These are phyloP conservation scores for Endomychus coccineus DNA, from an alignment of 2,888 invertebrate genomes.

Conservation along the genomic window DNA sequence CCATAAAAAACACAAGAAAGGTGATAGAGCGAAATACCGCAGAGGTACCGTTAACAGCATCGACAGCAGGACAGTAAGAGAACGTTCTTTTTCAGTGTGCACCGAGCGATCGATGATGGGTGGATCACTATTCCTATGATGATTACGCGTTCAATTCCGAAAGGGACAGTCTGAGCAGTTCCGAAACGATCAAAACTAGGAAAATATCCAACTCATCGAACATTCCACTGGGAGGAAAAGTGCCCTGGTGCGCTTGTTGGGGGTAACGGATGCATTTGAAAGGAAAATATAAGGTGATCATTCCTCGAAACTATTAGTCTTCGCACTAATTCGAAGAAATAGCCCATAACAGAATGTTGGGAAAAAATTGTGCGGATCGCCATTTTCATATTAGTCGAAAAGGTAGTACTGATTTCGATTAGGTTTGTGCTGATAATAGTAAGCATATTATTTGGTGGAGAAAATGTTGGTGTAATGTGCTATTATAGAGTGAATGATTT, in stretches of 20 bases:
- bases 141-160: conserved; percentile 46
- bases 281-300: no score
- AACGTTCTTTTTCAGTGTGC: conserved; percentile 41
- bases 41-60: conserved; percentile 27
- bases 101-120: conserved; percentile 39
- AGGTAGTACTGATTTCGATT: no score
- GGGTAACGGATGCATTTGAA: conserved; percentile 71
- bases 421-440: no score
- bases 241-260: conserved; percentile 83
- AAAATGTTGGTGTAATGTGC: no score
- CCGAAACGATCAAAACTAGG: conserved; percentile 53
- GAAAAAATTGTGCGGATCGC: no score
- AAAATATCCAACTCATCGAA: conserved; percentile 59
- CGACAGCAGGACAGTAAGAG: conserved; percentile 33
- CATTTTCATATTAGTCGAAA: no score
- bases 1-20: conserved; percentile 40
- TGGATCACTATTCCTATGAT: conserved; percentile 33
- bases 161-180: conserved; percentile 59
- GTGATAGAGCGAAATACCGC: conserved; percentile 26
- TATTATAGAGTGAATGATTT: no score
- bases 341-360: no score
- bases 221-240: conserved; percentile 52
- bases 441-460: no score
- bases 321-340: no score
- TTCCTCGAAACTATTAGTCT: no score